Conservation (phyloP, 2,888 invertebrate genomes). For the Aethes cnicana region DNA sequence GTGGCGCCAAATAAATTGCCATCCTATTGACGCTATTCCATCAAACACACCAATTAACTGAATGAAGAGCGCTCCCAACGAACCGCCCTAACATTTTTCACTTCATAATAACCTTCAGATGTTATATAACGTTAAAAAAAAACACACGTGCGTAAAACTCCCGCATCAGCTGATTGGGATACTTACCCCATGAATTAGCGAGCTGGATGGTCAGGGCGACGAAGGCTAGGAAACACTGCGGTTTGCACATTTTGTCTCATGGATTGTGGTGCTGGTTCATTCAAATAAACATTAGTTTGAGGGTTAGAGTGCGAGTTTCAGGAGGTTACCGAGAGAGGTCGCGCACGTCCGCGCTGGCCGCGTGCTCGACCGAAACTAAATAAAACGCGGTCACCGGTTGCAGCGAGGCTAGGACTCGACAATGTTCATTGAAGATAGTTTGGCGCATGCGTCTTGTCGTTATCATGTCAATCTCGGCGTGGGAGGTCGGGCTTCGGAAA, state of each 20-base stretch:
- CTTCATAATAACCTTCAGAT: constrained; percentile 34
- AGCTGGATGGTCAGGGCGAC: constrained; percentile 53
- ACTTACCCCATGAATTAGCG: constrained; percentile 73
- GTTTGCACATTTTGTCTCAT: constrained; percentile 74
- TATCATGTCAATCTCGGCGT: constrained; percentile 23
- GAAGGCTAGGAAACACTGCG: constrained; percentile 59
- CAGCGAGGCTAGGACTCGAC: constrained; percentile 20
- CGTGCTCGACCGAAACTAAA: constrained; percentile 67
- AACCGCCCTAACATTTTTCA: constrained; percentile 6
- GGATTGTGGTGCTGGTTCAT: constrained; percentile 50
- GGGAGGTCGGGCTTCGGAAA: constrained; percentile 20
- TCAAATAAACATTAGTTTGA: constrained; percentile 66
- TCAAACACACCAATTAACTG: constrained; percentile 29
- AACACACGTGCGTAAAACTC: constrained; percentile 65
- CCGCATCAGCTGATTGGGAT: constrained; percentile 69
- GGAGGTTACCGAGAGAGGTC: constrained; percentile 58
- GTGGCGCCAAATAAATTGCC: constrained; percentile 75
- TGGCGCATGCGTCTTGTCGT: constrained; percentile 52
- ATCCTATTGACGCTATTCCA: constrained; percentile 64
- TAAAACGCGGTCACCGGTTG: constrained; percentile 38
- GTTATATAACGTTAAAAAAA: constrained; percentile 65
- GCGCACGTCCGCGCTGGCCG: constrained; percentile 59
- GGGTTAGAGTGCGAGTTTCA: constrained; percentile 61
- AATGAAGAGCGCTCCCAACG: constrained; percentile 5
- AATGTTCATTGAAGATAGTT: constrained; percentile 62